Percentiles rank a stretch among this genome's conserved stretches.
phyloP scores from a whole-genome alignment of 2,113 vertebrate species.

The Sinocyclocheilus maitianheensis region DNA sequence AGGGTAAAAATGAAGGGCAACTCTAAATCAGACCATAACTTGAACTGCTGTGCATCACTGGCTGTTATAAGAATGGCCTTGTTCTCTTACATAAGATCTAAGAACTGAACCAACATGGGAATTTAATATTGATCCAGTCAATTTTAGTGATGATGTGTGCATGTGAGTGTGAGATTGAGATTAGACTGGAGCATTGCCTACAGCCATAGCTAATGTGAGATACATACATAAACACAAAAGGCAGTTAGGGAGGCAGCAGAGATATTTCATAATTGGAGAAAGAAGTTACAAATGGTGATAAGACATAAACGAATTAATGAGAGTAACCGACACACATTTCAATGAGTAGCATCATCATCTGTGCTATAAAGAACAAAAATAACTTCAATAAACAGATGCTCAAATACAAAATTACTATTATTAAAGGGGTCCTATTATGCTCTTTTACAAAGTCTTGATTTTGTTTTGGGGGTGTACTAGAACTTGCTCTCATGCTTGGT shows the following conservation, averaged over 20 bases:
- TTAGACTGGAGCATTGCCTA: neutral
- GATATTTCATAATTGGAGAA: neutral
- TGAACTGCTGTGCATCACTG: slow-evolving; percentile 11
- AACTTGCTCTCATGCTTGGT: no score
- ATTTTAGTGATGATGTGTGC: slow-evolving; percentile 6
- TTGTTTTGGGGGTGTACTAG: no score
- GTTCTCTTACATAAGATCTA: neutral
- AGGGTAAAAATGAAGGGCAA: neutral
- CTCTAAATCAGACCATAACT: neutral
- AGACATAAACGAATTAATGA: slow-evolving; percentile 21
- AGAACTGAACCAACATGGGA: slow-evolving; percentile 31
- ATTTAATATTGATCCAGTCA: neutral
- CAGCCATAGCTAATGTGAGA: neutral
- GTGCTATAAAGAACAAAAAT: slow-evolving; percentile 13
- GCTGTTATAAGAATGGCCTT: slow-evolving; percentile 12
- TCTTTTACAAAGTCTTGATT: no score
- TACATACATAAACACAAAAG: slow-evolving; percentile 2
- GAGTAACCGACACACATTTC: neutral
- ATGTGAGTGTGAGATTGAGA: slow-evolving; percentile 9
- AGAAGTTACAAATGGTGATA: neutral
- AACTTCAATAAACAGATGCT: neutral
- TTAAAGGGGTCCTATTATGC: neutral
- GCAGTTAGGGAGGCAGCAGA: neutral
- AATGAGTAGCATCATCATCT: neutral
- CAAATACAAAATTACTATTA: neutral